Percentiles rank a stretch among this genome's conserved stretches.
phyloP scores from a whole-genome alignment of 1,140 invertebrate species.

The Sinonovacula constricta region DNA sequence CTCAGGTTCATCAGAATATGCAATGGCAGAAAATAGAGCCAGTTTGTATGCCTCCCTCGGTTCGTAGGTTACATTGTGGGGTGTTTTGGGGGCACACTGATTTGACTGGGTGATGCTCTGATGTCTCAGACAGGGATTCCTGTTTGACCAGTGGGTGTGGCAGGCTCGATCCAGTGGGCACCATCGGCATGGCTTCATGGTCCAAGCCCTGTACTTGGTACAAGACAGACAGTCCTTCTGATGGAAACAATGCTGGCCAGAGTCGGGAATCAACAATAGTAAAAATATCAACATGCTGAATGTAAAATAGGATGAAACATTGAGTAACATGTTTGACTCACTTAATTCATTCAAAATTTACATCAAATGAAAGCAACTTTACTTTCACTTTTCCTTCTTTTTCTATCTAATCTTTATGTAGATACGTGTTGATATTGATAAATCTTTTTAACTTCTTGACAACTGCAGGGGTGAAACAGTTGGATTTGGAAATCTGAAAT shows the following conservation, averaged over 20 bases:
- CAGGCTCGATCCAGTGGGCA: constrained; percentile 22
- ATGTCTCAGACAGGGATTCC: constrained; percentile 16
- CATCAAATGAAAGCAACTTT: no score
- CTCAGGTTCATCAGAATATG: constrained; percentile 31
- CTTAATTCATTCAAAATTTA: no score
- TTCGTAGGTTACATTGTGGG: constrained; percentile 2
- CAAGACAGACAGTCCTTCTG: constrained; percentile 17
- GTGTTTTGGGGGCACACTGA: not conserved
- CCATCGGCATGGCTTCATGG: constrained; percentile 14
- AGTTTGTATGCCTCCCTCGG: constrained; percentile 23
- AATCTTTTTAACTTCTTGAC: no score
- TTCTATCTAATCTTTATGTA: no score
- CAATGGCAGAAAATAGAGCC: constrained; percentile 35
- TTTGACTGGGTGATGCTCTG: not conserved
- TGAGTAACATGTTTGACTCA: no score
- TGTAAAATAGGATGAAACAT: no score
- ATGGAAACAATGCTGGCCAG: constrained; percentile 9
- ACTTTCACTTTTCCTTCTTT: no score
- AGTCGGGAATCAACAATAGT: not conserved
- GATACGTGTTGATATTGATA: no score
- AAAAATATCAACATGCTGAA: no score
- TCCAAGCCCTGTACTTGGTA: constrained; percentile 12
- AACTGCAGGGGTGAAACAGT: no score
- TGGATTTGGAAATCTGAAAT: no score
- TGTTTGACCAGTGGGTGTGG: constrained; percentile 43